Percentiles rank a stretch among this genome's conserved stretches.
Conservation (phyloP, 2,888 invertebrate genomes). For the Callinectes sapidus region DNA sequence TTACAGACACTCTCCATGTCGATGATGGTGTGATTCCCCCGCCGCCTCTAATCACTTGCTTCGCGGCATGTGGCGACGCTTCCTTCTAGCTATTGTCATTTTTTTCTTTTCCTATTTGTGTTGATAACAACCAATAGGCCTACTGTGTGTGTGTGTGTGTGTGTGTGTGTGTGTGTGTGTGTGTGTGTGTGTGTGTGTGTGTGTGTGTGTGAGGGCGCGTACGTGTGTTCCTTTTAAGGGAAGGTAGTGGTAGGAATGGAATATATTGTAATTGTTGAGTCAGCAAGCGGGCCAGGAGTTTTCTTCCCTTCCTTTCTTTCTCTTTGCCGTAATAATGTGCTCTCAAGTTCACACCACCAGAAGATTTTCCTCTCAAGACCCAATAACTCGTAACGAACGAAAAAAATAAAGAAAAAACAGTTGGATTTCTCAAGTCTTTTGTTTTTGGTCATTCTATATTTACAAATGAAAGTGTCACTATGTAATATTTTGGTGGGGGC, state of each 20-base stretch:
- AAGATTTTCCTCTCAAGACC: too few relatives aligned
- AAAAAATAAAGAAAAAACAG: not conserved
- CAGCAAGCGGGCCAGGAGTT: too few relatives aligned
- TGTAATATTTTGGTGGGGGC: not conserved
- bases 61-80: not conserved
- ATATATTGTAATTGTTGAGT: too few relatives aligned
- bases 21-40: not conserved
- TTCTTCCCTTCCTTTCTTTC: too few relatives aligned
- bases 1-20: not conserved
- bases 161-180: constrained; percentile 1
- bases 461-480: not conserved
- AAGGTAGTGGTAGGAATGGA: not conserved
- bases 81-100: not conserved
- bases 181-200: constrained; percentile 1
- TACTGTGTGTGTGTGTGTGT: not conserved
- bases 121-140: too few relatives aligned
- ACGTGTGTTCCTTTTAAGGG: not conserved
- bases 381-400: not conserved
- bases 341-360: too few relatives aligned
- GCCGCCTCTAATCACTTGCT: not conserved
- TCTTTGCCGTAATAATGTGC: too few relatives aligned
- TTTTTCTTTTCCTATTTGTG: not conserved
- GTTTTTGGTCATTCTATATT: not conserved
- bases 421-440: not conserved
- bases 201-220: not conserved